These are phyloP conservation scores for Zaprionus vittiger DNA, from an alignment of 1,140 invertebrate genomes.

Conservation along the genomic window DNA sequence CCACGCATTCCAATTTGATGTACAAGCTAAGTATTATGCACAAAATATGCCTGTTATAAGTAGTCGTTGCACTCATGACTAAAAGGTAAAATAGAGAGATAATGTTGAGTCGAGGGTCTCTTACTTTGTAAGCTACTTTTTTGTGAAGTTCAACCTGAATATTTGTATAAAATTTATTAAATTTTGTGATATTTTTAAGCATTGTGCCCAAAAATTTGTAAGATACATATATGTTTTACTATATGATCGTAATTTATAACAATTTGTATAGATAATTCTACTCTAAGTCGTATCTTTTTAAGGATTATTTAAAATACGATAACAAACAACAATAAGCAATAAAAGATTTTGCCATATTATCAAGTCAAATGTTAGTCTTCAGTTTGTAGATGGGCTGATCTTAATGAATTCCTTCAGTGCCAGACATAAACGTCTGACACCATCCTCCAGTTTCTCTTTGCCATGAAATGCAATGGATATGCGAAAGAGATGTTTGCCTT, in stretches of 20 bases:
- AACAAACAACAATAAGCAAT: slow-evolving; percentile 16
- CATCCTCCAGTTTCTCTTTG: slow-evolving; percentile 65
- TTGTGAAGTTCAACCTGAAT: slow-evolving; percentile 53
- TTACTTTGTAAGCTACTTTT: slow-evolving; percentile 48
- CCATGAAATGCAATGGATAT: slow-evolving; percentile 85
- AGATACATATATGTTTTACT: slow-evolving; percentile 52
- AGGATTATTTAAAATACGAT: slow-evolving; percentile 61
- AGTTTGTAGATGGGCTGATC: background rate
- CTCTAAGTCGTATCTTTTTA: slow-evolving; percentile 68
- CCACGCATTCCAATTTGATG: slow-evolving; percentile 57
- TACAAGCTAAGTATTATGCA: slow-evolving; percentile 75
- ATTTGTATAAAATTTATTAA: slow-evolving; percentile 68
- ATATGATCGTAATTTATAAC: slow-evolving; percentile 64
- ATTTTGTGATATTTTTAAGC: slow-evolving; percentile 80
- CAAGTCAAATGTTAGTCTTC: background rate
- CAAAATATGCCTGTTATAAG: slow-evolving; percentile 46
- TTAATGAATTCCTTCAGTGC: slow-evolving; percentile 51
- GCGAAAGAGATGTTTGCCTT: slow-evolving; percentile 84
- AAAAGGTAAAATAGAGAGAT: slow-evolving; percentile 25
- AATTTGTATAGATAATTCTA: slow-evolving; percentile 59
- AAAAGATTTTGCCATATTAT: slow-evolving; percentile 5
- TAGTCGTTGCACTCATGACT: slow-evolving; percentile 54
- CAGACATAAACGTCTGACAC: slow-evolving; percentile 54
- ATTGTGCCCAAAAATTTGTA: slow-evolving; percentile 71
- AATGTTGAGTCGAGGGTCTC: background rate